These are phyloP conservation scores for Muscicapa striata DNA, from an alignment of 2,797 vertebrate genomes.

Conservation along the genomic window DNA sequence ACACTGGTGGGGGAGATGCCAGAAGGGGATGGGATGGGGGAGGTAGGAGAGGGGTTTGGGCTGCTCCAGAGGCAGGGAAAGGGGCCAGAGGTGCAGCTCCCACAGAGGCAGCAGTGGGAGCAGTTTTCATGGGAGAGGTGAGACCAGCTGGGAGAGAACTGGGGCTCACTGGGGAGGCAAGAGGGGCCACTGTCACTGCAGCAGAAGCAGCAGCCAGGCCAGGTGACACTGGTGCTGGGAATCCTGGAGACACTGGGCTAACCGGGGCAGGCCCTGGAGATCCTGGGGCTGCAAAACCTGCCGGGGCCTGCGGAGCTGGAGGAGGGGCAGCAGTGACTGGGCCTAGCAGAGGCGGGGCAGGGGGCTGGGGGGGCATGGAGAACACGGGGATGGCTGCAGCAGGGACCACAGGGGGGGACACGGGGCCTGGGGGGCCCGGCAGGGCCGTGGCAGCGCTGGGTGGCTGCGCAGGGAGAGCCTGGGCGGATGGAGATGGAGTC, in stretches of 20 bases:
- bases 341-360: neutral
- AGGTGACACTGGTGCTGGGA: slow-evolving; percentile 71
- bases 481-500: neutral
- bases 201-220: slow-evolving; percentile 78
- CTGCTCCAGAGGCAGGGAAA: neutral
- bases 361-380: slow-evolving; percentile 23
- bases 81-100: neutral
- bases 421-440: neutral
- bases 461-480: neutral
- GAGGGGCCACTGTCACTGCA: neutral
- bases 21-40: too few species aligned
- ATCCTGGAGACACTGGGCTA: slow-evolving; percentile 42
- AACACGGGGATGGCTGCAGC: neutral
- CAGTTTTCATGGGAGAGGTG: neutral
- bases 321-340: neutral
- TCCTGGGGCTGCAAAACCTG: slow-evolving; percentile 56
- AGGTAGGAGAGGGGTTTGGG: too few species aligned
- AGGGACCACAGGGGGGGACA: neutral
- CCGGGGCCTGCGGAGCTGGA: neutral
- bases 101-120: neutral
- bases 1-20: too few species aligned
- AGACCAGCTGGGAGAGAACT: slow-evolving; percentile 47
- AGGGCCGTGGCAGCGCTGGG: slow-evolving; percentile 45
- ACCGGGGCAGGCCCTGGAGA: slow-evolving; percentile 73
- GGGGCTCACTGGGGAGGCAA: slow-evolving; percentile 25